These are phyloP conservation scores for Psilopsiagon aurifrons DNA, from an alignment of 2,113 vertebrate species.

Conservation along the genomic window DNA sequence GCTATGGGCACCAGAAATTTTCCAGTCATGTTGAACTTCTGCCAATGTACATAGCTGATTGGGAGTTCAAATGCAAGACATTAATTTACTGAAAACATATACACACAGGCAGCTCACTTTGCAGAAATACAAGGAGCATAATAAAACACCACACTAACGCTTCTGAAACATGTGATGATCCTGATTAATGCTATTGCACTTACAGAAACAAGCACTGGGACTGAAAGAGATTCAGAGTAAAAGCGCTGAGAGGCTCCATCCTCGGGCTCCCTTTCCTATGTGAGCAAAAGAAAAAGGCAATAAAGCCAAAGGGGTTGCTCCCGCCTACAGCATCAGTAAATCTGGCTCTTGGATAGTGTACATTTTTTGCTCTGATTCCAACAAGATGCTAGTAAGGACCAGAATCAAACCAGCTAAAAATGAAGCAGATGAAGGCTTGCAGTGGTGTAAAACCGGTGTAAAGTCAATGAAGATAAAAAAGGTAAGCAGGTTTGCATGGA, in stretches of 20 bases:
- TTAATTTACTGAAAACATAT: constrained; percentile 44
- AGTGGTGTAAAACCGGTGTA: not conserved
- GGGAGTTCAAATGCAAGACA: constrained; percentile 39
- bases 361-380: not conserved
- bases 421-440: not conserved
- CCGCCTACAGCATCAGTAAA: not conserved
- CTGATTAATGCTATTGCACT: not conserved
- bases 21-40: constrained; percentile 49
- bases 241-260: not conserved
- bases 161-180: constrained; percentile 20
- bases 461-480: not conserved
- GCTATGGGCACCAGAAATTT: constrained; percentile 32
- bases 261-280: not conserved
- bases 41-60: constrained; percentile 34
- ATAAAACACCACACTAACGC: not conserved
- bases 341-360: not conserved
- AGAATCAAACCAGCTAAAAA: not conserved
- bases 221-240: not conserved
- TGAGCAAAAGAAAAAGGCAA: not conserved
- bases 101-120: not conserved
- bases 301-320: not conserved
- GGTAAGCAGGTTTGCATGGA: not conserved
- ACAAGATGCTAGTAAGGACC: not conserved
- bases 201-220: constrained; percentile 1
- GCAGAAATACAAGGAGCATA: not conserved